A percentile compares a stretch with the other conserved stretches of the same genome.
Conservation (phyloP, 2,888 invertebrate species). For the Chironomus tentans region DNA sequence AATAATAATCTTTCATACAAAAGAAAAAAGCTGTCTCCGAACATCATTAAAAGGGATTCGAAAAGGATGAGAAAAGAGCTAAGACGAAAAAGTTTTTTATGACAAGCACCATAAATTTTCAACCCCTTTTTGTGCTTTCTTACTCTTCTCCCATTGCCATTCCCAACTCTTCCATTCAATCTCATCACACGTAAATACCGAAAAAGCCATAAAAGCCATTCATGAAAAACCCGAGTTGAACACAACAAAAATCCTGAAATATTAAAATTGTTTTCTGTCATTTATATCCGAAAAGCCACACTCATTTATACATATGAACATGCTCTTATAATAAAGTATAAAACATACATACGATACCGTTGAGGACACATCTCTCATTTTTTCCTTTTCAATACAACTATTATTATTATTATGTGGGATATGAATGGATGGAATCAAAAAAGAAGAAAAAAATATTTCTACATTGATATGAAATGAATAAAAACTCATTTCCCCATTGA, state of each 20-base stretch:
- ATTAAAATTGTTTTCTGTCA: neutral
- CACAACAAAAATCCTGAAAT: neutral
- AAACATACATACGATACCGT: too few species aligned
- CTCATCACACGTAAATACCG: neutral
- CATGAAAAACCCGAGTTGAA: neutral
- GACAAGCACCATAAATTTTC: neutral
- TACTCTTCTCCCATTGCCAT: neutral
- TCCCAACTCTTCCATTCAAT: neutral
- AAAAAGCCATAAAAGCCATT: neutral
- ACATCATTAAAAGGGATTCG: neutral
- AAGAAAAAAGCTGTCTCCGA: neutral
- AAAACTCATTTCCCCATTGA: neutral
- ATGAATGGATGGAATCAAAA: too few species aligned
- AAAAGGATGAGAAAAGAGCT: neutral
- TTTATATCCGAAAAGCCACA: neutral
- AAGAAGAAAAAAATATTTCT: neutral
- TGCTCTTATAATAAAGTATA: too few species aligned
- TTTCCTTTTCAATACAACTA: too few species aligned
- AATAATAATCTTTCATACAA: neutral
- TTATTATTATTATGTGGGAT: neutral
- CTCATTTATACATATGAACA: too few species aligned
- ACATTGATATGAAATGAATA: neutral
- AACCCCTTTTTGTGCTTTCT: neutral
- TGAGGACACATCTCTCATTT: neutral
- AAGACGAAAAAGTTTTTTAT: neutral